Evolutionary conservation across 2,888 invertebrate species (phyloP).

Genomic region (Anoplius nigerrimus): DNA sequence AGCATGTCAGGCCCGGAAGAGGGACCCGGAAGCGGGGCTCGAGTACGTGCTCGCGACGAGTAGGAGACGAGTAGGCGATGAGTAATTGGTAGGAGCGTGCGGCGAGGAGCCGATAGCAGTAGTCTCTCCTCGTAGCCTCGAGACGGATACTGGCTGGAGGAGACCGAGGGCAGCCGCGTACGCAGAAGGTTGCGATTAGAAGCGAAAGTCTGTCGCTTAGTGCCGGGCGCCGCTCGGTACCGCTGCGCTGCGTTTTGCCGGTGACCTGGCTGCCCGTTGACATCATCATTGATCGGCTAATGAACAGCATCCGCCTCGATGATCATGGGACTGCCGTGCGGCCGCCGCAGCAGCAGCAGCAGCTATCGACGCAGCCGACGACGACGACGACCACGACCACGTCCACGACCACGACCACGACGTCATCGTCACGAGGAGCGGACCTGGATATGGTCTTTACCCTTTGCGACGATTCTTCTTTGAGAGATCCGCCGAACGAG

Average conservation of each 20-base stretch:
- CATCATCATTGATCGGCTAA: slow-evolving; percentile 62
- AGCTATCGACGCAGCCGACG: slow-evolving; percentile 22
- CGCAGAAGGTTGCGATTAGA: slow-evolving; percentile 4
- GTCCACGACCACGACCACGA: slow-evolving; percentile 28
- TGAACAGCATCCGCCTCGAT: slow-evolving; percentile 64
- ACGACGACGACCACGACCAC: slow-evolving; percentile 30
- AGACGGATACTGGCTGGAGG: neutral
- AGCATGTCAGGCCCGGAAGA: too few species aligned
- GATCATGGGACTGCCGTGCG: slow-evolving; percentile 53
- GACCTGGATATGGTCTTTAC: too few species aligned
- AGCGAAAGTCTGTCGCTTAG: slow-evolving; percentile 36
- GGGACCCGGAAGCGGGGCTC: neutral
- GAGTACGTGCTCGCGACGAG: neutral
- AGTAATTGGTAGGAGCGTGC: neutral
- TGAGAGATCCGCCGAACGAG: too few species aligned
- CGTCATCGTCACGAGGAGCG: slow-evolving; percentile 23
- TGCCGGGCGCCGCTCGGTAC: slow-evolving; percentile 48
- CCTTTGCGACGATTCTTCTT: neutral
- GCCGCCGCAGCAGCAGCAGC: too few species aligned
- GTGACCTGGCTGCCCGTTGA: slow-evolving; percentile 60
- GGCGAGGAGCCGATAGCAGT: neutral
- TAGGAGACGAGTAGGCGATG: neutral
- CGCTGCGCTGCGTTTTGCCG: slow-evolving; percentile 46
- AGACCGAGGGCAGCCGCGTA: neutral
- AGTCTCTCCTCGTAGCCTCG: too few species aligned